A percentile compares a stretch with the other conserved stretches of the same genome.
phyloP scores from a whole-genome alignment of 1,140 invertebrate species.

The Drosophila fuyamai region DNA sequence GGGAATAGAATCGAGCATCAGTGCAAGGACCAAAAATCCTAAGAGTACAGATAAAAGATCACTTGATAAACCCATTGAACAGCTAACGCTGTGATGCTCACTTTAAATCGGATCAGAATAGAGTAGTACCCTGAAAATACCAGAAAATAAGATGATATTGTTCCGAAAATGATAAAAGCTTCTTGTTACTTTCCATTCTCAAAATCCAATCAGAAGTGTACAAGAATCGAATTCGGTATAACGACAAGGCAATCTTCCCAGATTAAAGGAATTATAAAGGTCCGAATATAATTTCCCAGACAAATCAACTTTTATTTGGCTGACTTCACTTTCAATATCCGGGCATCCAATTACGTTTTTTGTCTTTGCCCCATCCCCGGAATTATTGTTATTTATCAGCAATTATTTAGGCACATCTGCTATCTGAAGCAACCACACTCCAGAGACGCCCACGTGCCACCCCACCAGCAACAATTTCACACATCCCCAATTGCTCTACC shows the following conservation, averaged over 20 bases:
- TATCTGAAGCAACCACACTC: conserved; percentile 55
- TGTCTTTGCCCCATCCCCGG: conserved; percentile 13
- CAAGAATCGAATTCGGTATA: background rate
- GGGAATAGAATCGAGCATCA: conserved; percentile 21
- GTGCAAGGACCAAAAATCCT: conserved; percentile 4
- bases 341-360: conserved; percentile 36
- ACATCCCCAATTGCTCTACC: conserved; percentile 75
- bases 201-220: conserved; percentile 19
- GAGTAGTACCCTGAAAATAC: background rate
- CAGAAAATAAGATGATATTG: background rate
- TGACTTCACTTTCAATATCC: conserved; percentile 47
- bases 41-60: conserved; percentile 11
- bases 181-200: background rate
- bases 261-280: conserved; percentile 21
- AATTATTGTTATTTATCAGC: conserved; percentile 61
- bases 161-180: too few species aligned
- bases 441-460: conserved; percentile 18
- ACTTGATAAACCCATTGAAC: conserved; percentile 10
- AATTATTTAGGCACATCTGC: conserved; percentile 61
- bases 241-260: conserved; percentile 17
- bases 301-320: conserved; percentile 31
- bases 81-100: background rate
- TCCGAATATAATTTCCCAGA: conserved; percentile 6
- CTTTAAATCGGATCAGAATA: background rate
- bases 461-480: conserved; percentile 38